Evolutionary conservation across 2,797 vertebrate species (phyloP).

Genomic region (Lacerta bilineata): DNA sequence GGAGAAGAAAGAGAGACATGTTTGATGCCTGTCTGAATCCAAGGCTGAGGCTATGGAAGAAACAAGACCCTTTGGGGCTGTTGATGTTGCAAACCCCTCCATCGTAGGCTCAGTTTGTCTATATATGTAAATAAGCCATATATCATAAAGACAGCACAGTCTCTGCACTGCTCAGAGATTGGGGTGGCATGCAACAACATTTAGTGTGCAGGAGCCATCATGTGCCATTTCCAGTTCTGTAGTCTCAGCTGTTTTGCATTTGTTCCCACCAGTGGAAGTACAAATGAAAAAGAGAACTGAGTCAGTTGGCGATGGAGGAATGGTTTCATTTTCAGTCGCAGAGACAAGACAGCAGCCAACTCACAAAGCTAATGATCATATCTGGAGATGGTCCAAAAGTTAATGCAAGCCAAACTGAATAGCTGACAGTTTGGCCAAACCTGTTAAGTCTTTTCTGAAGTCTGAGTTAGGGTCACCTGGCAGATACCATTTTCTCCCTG

Average conservation of each 20-base stretch:
- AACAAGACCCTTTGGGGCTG: no score
- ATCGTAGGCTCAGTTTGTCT: no score
- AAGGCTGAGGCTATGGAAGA: no score
- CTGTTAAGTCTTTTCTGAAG: slow-evolving; percentile 39
- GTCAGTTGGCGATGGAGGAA: no score
- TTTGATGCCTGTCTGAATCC: no score
- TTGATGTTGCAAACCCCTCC: no score
- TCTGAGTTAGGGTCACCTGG: not conserved
- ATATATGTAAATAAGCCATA: no score
- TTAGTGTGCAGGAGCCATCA: not conserved
- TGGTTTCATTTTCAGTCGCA: not conserved
- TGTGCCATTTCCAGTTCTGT: not conserved
- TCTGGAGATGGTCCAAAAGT: slow-evolving; percentile 39
- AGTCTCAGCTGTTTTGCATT: not conserved
- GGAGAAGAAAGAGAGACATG: no score
- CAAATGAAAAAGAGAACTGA: slow-evolving; percentile 15
- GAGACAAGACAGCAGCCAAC: slow-evolving; percentile 2
- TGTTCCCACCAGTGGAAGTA: not conserved
- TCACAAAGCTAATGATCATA: not conserved
- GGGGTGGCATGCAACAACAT: no score
- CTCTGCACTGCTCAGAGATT: no score
- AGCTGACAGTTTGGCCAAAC: slow-evolving; percentile 35
- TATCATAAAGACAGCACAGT: no score
- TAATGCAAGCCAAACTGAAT: slow-evolving; percentile 14
- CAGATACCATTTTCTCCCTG: slow-evolving; percentile 31